Evolutionary conservation across 2,113 vertebrate species (phyloP).

Genomic region (Megaceryle torquata): DNA sequence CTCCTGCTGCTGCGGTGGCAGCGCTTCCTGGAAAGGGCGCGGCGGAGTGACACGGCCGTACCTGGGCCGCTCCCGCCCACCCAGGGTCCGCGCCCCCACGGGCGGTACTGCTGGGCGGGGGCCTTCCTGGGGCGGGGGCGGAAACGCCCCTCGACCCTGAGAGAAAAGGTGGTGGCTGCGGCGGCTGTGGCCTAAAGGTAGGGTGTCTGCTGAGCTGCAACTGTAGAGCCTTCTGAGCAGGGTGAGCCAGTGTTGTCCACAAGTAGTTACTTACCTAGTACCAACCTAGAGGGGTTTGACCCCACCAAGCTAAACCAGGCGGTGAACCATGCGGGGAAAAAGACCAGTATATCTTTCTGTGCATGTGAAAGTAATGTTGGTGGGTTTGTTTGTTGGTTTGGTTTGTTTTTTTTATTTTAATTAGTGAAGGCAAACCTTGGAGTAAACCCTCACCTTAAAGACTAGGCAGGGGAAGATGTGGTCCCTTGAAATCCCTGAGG

Average conservation of each 20-base stretch:
- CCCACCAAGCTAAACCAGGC: no score
- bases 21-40: background rate
- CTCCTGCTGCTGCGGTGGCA: background rate
- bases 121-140: background rate
- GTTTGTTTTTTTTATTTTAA: background rate
- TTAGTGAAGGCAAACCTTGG: background rate
- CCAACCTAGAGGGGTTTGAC: no score
- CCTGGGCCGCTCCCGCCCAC: background rate
- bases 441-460: no score
- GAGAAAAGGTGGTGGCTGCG: accelerated
- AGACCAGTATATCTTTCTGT: no score
- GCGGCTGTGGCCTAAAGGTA: accelerated
- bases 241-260: background rate
- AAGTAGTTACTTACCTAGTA: background rate
- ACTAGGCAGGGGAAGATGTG: no score
- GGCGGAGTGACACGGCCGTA: background rate
- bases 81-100: background rate
- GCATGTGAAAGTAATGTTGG: background rate
- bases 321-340: background rate
- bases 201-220: no score
- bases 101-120: background rate
- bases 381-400: background rate
- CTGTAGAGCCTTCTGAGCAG: no score
- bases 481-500: accelerated
- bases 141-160: background rate